A percentile compares a stretch with the other conserved stretches of the same genome.
Evolutionary conservation across 2,888 invertebrate species (phyloP).

Genomic region (Pristionchus fissidentatus): DNA sequence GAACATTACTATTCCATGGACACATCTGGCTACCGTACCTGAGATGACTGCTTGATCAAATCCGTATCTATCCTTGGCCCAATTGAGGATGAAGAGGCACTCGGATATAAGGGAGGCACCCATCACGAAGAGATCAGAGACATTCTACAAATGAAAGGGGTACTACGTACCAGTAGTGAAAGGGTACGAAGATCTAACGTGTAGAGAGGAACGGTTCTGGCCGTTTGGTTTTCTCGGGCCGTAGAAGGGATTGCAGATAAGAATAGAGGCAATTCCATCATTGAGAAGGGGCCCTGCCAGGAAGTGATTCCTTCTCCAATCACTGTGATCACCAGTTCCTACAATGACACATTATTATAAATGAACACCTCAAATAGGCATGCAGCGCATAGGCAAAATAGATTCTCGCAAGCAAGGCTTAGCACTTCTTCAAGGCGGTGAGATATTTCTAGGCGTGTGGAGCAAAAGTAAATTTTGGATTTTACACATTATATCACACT

Average conservation of each 20-base stretch:
- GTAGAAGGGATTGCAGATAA: slow-evolving; percentile 94
- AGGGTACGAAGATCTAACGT: not conserved
- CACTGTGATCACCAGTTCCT: slow-evolving; percentile 89
- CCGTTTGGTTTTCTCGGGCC: slow-evolving; percentile 78
- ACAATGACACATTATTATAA: too few relatives aligned
- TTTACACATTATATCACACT: not conserved
- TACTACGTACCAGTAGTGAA: too few relatives aligned
- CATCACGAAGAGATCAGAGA: slow-evolving; percentile 98
- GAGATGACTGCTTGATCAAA: slow-evolving; percentile 93
- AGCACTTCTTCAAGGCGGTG: too few relatives aligned
- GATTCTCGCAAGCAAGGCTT: too few relatives aligned
- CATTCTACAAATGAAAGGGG: slow-evolving; percentile 83
- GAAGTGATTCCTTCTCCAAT: slow-evolving; percentile 84
- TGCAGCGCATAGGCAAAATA: too few relatives aligned
- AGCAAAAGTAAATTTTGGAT: not conserved
- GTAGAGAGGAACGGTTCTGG: slow-evolving; percentile 38
- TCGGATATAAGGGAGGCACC: slow-evolving; percentile 95
- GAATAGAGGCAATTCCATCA: slow-evolving; percentile 66
- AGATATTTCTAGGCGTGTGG: too few relatives aligned
- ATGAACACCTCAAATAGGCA: too few relatives aligned
- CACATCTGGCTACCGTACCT: slow-evolving; percentile 78
- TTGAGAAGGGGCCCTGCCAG: not conserved
- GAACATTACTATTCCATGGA: not conserved
- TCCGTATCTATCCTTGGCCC: slow-evolving; percentile 89
- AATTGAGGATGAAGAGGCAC: slow-evolving; percentile 88